These are phyloP conservation scores for Tiliacea citrago DNA, from an alignment of 2,888 invertebrate species.

Conservation along the genomic window DNA sequence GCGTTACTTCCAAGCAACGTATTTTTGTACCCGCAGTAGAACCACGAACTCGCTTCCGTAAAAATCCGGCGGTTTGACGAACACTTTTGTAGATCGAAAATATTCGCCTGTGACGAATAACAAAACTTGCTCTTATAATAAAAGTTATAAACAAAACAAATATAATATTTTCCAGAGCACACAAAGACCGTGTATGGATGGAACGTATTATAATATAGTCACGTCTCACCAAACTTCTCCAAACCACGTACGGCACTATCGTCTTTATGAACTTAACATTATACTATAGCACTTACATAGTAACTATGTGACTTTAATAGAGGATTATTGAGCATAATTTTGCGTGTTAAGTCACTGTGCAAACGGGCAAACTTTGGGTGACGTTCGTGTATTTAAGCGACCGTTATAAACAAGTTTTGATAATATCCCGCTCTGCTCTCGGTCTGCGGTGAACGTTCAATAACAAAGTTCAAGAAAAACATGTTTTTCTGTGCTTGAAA, in stretches of 20 bases:
- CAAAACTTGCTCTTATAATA: slow-evolving; percentile 30
- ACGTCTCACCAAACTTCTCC: slow-evolving; percentile 53
- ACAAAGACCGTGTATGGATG: slow-evolving; percentile 19
- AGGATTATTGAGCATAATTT: slow-evolving; percentile 65
- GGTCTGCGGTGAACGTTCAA: slow-evolving; percentile 55
- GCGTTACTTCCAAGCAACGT: too few species aligned
- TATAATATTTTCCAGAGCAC: slow-evolving; percentile 26
- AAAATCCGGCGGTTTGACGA: not conserved
- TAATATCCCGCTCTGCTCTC: slow-evolving; percentile 46
- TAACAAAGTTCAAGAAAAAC: slow-evolving; percentile 62
- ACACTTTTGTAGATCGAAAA: slow-evolving; percentile 13
- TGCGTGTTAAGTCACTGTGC: slow-evolving; percentile 49
- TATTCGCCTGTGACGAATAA: slow-evolving; percentile 8
- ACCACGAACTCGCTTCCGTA: not conserved
- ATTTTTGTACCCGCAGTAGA: not conserved
- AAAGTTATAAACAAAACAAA: slow-evolving; percentile 50
- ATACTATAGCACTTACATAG: slow-evolving; percentile 48
- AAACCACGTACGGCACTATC: slow-evolving; percentile 61
- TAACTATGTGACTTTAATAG: slow-evolving; percentile 59
- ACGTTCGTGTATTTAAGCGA: slow-evolving; percentile 54
- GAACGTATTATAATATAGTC: slow-evolving; percentile 46
- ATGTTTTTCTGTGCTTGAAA: slow-evolving; percentile 57
- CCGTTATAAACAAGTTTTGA: slow-evolving; percentile 58
- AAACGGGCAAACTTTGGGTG: slow-evolving; percentile 56
- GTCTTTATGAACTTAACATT: slow-evolving; percentile 57